Base-by-base conservation (phyloP, 2,797 vertebrate genomes). In the Fringilla coelebs region DNA sequence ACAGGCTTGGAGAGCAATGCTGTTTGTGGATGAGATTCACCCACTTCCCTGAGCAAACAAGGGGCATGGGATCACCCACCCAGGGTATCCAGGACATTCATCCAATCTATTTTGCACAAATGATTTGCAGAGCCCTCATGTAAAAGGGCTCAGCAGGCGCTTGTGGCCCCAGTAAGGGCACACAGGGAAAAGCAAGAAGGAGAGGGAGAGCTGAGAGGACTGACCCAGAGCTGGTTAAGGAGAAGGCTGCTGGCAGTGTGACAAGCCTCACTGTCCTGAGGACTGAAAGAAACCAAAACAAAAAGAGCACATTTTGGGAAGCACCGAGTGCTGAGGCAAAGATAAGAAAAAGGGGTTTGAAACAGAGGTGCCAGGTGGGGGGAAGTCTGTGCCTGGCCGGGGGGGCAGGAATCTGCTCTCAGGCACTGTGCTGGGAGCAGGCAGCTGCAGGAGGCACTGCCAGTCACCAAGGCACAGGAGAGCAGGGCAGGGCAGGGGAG, bases 301-400 rank as follows among this genome's bases (percentile, higher is more conserved):
- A 45, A 17, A 29, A 26, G 7, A 18, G 32, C 22, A 65, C 17
- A 4, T 51, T 83, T 71, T 31, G 32, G 16, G n/a, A 87, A 79
- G 67, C 5, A 1, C 0, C 0, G 0, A 58, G 34, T 29, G 24
- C 52, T 26, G 16, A 9, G 22, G 32, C 24, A 38, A 67, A 61
- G 45, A 57, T 1, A 20, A 67, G 83, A 40, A 40, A 55, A 41
- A 61, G 12, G 28, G 25, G 5, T 16, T 68, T 93, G 78, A 77
- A 87, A 29, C 0, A 12, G 38, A 77, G 36, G 15, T 61, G 18
- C 17, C 71, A 2, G 24, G 15, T 19, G 25, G 0, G 1, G 52
- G 65, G 43, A 57, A 14, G 18, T 2, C 28, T 32, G 51, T 66
- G 51, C 28, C 61, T 58, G 73, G 41, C 32, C 45, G 6, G 60